Percentiles rank a stretch among this genome's conserved stretches.
Evolutionary conservation across 2,888 invertebrate genomes (phyloP).

Genomic region (Chloroclystis v-ata): DNA sequence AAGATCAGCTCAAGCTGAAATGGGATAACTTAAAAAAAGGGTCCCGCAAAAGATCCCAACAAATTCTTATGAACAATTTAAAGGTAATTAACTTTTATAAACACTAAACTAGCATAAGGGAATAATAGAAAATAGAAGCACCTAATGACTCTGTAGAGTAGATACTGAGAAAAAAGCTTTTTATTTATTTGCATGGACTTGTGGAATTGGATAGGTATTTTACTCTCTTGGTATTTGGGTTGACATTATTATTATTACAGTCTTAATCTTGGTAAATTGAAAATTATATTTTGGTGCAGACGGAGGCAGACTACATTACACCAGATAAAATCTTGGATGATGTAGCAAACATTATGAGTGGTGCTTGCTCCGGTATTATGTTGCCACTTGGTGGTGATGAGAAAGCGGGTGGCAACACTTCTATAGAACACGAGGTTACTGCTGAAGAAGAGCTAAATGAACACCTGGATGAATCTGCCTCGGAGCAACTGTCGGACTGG

Average conservation of each 20-base stretch:
- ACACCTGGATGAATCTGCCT: not conserved
- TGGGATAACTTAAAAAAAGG: constrained; percentile 2
- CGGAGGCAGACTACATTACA: constrained; percentile 21
- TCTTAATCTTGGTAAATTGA: not conserved
- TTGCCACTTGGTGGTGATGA: constrained; percentile 25
- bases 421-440: not conserved
- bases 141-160: too few relatives aligned
- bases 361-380: constrained; percentile 15
- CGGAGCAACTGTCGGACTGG: not conserved
- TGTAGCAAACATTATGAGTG: constrained; percentile 23
- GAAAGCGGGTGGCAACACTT: constrained; percentile 2
- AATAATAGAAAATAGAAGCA: not conserved
- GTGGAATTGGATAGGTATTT: too few relatives aligned
- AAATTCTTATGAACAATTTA: not conserved
- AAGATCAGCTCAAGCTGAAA: constrained; percentile 11
- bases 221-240: too few relatives aligned
- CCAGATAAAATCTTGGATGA: constrained; percentile 23
- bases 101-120: not conserved
- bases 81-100: not conserved
- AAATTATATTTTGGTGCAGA: constrained; percentile 15
- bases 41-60: constrained; percentile 1
- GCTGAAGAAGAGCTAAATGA: not conserved
- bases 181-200: not conserved
- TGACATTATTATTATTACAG: too few relatives aligned
- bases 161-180: not conserved